A percentile compares a stretch with the other conserved stretches of the same genome.
Conservation (phyloP, 2,113 vertebrate genomes). For the Hippocampus zosterae region DNA sequence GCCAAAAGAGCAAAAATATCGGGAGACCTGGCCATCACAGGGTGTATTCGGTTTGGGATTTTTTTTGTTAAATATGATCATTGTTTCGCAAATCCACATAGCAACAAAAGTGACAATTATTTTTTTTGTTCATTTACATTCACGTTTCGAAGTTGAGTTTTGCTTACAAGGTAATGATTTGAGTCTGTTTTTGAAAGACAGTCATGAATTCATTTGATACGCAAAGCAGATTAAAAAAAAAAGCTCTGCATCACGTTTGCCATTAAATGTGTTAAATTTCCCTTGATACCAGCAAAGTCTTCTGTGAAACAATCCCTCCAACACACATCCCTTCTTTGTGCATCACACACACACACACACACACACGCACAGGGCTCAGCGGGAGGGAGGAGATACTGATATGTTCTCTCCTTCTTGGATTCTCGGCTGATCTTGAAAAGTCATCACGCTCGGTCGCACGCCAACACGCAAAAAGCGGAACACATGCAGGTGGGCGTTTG, state of each 20-base stretch:
- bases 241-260: slow-evolving; percentile 38
- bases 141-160: neutral
- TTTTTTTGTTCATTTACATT: neutral
- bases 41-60: too few relatives aligned
- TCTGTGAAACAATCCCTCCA: slow-evolving; percentile 47
- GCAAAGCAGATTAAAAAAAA: slow-evolving; percentile 16
- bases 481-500: slow-evolving; percentile 41
- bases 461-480: slow-evolving; percentile 10
- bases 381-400: slow-evolving; percentile 20
- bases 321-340: neutral
- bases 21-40: too few relatives aligned
- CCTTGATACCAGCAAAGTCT: slow-evolving; percentile 32
- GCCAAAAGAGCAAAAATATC: too few relatives aligned
- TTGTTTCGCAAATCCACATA: too few relatives aligned
- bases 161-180: slow-evolving; percentile 13
- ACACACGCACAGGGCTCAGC: slow-evolving; percentile 7
- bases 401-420: slow-evolving; percentile 9
- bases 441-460: slow-evolving; percentile 2
- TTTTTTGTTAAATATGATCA: too few relatives aligned
- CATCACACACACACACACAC: neutral
- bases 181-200: slow-evolving; percentile 32
- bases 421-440: slow-evolving; percentile 30
- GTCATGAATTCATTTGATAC: slow-evolving; percentile 32
- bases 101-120: too few relatives aligned
- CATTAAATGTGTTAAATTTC: slow-evolving; percentile 55